Evolutionary conservation across 2,888 invertebrate species (phyloP), one percentile per base, ranked within the genome.

Genomic region (Pardosa pseudoannulata): DNA sequence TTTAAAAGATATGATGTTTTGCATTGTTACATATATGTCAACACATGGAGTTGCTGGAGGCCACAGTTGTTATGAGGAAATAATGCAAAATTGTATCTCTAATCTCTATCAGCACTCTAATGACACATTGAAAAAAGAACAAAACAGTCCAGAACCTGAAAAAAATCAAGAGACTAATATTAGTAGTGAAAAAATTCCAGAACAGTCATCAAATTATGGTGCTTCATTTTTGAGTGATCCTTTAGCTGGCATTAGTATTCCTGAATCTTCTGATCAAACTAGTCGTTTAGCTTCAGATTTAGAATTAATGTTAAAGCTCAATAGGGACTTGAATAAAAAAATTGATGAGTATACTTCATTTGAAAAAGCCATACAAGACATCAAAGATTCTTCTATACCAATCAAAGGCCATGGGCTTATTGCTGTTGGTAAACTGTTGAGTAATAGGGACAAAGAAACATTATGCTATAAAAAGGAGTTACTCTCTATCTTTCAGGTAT

Each of bases 401-500:
- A 94, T 95, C 0, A 93, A 95, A 91, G 96, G 95, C 13, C 96
- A 97, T 92, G 97, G 95, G 7, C 92, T 97, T 46, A 94, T 96
- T 89, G 92, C 93, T 71, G 91, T 97, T 19, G 94, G 94, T 19
- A 95, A 94, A 92, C 92, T 97, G n/a, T 93, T 97, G 72, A 93
- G 95, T 90, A 91, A 91, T 23, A 93, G 93, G 88, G 95, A 96
- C 92, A 89, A 92, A 31, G 94, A 94, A 90, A 93, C 95, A 41
- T 7, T 87, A 9, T 31, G 64, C 28, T 70, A 75, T n/a, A 79
- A 76, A 28, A 31, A 56, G 29, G 62, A 80, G 62, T 29, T 87
- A 2, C 28, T 87, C 19, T 46, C 50, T 13, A 62, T 76, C 29
- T 68, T 87, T 72, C 64, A 67, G 76, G 87, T 80, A 76, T 65